Base-by-base conservation (phyloP, 2,113 vertebrate genomes). In the Cricetomys ansorgei region DNA sequence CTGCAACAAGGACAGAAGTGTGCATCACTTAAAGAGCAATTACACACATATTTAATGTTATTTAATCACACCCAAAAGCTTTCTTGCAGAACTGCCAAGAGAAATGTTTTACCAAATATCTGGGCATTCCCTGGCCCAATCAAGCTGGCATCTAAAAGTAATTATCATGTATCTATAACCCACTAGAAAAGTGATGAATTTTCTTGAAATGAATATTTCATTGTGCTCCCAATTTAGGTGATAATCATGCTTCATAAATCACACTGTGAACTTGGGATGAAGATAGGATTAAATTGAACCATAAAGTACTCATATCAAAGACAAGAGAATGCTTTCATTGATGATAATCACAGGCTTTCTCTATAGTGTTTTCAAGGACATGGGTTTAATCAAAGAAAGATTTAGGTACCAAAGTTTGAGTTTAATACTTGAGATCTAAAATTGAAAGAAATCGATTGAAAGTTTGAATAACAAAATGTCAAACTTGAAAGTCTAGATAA, bases 401-500 rank as follows among this genome's bases (percentile, higher is more conserved):
- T 53, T 75, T 88, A 92, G 31, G 29, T 75, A 86, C 65, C 53
- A 72, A 96, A 65, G 21, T 65, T 70, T 77, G 89, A 16, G 29
- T 89, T 97, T 77, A 76, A 93, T 91, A 93, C 9, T 70, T 89
- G 53, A 93, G 40, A 48, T n/a, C 25, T 69, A 59, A 91, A 88
- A 25, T 95, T 96, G 86, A 88, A 88, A 91, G 73, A 75, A n/a
- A 57, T 5, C 48, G 87, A 37, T 73, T 92, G 57, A 89, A 96
- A 89, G 31, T 92, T 87, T 83, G 67, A 84, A 73, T 37, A 76
- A 9, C 55, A 86, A 85, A 97, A 77, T 55, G 48, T 16, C 69
- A 85, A 97, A 37, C 40, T 81, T 96, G 70, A 53, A 83, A 94
- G 15, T 67, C 40, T 29, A 95, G 50, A 89, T 88, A 48, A 96